Percentiles rank a stretch among this genome's conserved stretches.
These are phyloP conservation scores for Apomyelois bistriatella DNA, from an alignment of 2,888 invertebrate genomes.

Conservation along the genomic window DNA sequence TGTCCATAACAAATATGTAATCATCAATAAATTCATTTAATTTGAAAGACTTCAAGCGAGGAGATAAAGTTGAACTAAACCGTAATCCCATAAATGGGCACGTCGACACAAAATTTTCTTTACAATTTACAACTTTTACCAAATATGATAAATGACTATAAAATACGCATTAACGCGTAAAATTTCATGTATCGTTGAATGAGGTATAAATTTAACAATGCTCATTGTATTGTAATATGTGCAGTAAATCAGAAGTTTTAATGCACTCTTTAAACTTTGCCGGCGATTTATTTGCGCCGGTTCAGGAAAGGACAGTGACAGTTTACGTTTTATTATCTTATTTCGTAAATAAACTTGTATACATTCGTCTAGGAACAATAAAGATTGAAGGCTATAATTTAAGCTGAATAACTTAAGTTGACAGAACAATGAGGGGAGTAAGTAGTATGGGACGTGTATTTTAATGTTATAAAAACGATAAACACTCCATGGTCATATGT, in stretches of 20 bases:
- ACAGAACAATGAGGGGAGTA: slow-evolving; percentile 7
- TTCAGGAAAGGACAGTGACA: slow-evolving; percentile 37
- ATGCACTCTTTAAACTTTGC: slow-evolving; percentile 55
- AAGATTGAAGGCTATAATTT: background rate
- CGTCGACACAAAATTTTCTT: background rate
- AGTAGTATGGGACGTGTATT: background rate
- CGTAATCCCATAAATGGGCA: too few species aligned
- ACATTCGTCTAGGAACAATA: slow-evolving; percentile 2
- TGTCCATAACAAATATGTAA: too few species aligned
- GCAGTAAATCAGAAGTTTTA: slow-evolving; percentile 59
- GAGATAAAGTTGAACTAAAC: too few species aligned
- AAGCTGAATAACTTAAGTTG: slow-evolving; percentile 1
- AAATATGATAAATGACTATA: slow-evolving; percentile 34
- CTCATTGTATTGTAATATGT: slow-evolving; percentile 63
- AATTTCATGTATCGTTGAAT: slow-evolving; percentile 15
- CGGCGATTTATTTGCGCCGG: slow-evolving; percentile 46
- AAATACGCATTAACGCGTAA: slow-evolving; percentile 25
- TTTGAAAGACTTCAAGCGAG: too few species aligned
- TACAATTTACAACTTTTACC: slow-evolving; percentile 8
- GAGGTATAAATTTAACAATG: slow-evolving; percentile 49
- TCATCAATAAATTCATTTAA: too few species aligned
- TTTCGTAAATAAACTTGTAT: slow-evolving; percentile 10
- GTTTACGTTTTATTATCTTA: slow-evolving; percentile 39
- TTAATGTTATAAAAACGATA: slow-evolving; percentile 1
- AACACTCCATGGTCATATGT: background rate